Evolutionary conservation across 2,888 invertebrate species (phyloP).

Genomic region (Thalpophila matura): DNA sequence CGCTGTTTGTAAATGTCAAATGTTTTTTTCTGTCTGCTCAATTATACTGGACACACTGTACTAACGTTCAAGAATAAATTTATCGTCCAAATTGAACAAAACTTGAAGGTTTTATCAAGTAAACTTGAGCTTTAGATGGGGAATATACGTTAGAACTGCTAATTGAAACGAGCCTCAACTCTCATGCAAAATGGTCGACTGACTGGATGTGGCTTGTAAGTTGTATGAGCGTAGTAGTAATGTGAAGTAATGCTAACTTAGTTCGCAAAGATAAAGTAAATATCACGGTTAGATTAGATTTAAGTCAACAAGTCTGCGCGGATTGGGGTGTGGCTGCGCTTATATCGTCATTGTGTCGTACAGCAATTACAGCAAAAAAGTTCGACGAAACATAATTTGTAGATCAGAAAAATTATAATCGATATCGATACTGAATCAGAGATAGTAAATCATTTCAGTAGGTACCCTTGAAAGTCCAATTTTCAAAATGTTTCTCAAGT

Average conservation of each 20-base stretch:
- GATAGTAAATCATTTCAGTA: neutral
- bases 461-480: too few relatives aligned
- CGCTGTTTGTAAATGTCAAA: constrained; percentile 3
- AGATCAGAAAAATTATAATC: too few relatives aligned
- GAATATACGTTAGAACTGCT: too few relatives aligned
- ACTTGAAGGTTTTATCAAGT: too few relatives aligned
- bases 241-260: neutral
- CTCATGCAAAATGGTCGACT: too few relatives aligned
- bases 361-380: neutral
- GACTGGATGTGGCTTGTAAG: neutral
- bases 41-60: neutral
- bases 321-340: neutral
- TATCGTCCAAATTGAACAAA: too few relatives aligned
- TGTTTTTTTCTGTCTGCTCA: neutral
- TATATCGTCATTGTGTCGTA: neutral
- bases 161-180: too few relatives aligned
- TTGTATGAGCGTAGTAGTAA: neutral
- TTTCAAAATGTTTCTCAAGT: too few relatives aligned
- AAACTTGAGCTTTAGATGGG: too few relatives aligned
- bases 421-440: neutral
- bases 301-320: neutral
- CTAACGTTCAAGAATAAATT: too few relatives aligned
- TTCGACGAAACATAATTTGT: neutral
- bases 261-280: neutral
- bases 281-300: neutral